Evolutionary conservation across 53 echinoderm and acorn worm species (phyloP).

Genomic region (Antedon mediterranea): DNA sequence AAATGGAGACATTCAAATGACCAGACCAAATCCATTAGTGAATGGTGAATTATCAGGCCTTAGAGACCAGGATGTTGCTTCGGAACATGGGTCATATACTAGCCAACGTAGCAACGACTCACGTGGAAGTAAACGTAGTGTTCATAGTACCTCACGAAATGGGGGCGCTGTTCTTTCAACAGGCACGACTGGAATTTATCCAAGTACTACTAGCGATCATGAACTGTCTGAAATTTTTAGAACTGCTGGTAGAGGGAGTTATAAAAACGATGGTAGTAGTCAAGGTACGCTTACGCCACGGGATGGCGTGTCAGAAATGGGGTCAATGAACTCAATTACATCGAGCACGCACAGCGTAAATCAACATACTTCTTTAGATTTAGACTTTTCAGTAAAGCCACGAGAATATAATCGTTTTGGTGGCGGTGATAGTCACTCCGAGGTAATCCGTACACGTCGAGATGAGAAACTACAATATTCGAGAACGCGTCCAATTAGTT

Average conservation of each 20-base stretch:
- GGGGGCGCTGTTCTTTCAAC: neutral
- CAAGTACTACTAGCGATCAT: neutral
- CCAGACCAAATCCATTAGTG: neutral
- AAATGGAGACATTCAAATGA: neutral
- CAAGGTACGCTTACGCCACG: neutral
- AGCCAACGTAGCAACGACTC: neutral
- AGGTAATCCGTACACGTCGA: neutral
- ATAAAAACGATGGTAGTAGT: neutral
- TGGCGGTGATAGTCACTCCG: neutral
- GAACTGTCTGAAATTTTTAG: neutral
- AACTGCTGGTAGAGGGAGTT: neutral
- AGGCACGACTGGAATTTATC: neutral
- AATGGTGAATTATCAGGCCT: neutral
- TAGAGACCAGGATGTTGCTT: neutral
- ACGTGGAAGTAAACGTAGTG: neutral
- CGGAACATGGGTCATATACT: neutral
- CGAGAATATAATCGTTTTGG: neutral
- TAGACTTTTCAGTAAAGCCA: neutral
- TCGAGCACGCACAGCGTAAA: neutral
- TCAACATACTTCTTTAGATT: neutral
- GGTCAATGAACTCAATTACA: neutral
- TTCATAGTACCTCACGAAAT: neutral
- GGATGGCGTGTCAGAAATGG: neutral
- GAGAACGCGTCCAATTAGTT: neutral
- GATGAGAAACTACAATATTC: neutral